Percentiles rank a stretch among this genome's conserved stretches.
These are phyloP conservation scores for Uloborus plumipes DNA, from an alignment of 2,888 invertebrate genomes.

Conservation along the genomic window DNA sequence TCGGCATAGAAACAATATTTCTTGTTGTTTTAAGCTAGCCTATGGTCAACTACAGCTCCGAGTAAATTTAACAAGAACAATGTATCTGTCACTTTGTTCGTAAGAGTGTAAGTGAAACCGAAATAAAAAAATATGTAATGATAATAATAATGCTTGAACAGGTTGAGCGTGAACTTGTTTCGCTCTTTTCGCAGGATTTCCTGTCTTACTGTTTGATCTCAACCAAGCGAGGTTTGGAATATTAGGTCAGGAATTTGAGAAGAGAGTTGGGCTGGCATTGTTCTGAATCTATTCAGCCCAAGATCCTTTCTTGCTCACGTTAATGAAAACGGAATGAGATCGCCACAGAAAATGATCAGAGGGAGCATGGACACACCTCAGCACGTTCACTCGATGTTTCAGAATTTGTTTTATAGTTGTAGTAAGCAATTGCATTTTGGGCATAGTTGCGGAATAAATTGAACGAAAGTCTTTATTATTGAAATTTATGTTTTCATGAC, in stretches of 20 bases:
- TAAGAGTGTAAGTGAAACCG: slow-evolving; percentile 21
- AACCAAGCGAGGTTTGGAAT: slow-evolving; percentile 18
- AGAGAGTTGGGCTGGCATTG: not conserved
- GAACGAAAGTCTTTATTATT: not conserved
- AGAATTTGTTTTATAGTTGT: no score
- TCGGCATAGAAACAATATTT: no score
- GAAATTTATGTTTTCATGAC: slow-evolving; percentile 1
- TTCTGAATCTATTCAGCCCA: no score
- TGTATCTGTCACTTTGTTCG: slow-evolving; percentile 22
- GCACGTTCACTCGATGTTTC: no score
- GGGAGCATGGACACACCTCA: no score
- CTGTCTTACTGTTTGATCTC: slow-evolving; percentile 11
- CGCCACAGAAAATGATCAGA: no score
- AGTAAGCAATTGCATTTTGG: no score
- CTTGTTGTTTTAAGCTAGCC: no score
- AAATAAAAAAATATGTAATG: slow-evolving; percentile 16
- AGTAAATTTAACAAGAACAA: not conserved
- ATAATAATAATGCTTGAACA: not conserved
- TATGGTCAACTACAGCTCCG: no score
- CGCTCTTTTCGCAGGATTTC: not conserved
- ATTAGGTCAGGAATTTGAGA: slow-evolving; percentile 44
- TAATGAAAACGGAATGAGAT: no score
- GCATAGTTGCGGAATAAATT: no score
- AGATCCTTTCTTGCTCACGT: no score
- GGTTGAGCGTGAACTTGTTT: slow-evolving; percentile 25